Percentiles rank a stretch among this genome's conserved stretches.
phyloP scores from a whole-genome alignment of 1,140 invertebrate species.

The Aleiodes sp. region DNA sequence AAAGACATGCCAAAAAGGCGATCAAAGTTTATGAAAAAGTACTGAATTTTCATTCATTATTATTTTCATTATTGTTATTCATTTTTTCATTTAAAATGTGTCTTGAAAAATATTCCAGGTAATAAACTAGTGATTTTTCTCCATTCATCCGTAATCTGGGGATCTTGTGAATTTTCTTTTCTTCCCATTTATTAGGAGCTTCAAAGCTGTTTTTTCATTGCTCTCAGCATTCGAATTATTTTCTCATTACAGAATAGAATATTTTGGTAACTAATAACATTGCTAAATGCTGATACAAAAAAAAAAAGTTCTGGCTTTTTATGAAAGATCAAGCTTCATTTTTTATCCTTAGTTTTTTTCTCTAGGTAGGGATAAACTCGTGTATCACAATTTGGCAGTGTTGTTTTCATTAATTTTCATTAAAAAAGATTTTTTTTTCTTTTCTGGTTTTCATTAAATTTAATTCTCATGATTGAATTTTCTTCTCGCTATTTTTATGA shows the following conservation, averaged over 20 bases:
- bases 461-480: neutral
- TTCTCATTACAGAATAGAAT: neutral
- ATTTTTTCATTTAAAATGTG: neutral
- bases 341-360: constrained; percentile 2
- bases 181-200: neutral
- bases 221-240: neutral
- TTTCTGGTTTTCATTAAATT: no score
- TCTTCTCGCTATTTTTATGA: neutral
- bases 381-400: constrained; percentile 66
- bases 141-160: no score
- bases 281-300: constrained; percentile 49
- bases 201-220: neutral
- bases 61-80: constrained; percentile 14
- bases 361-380: constrained; percentile 49
- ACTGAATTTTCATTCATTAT: constrained; percentile 26
- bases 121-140: neutral
- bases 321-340: neutral
- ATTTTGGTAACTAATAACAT: constrained; percentile 31
- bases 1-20: constrained; percentile 42
- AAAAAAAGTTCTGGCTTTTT: constrained; percentile 52
- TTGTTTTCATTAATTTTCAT: constrained; percentile 43
- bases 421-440: constrained; percentile 20
- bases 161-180: no score
- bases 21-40: constrained; percentile 44
- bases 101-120: constrained; percentile 2